These are phyloP conservation scores for Clarias batrachus DNA, from an alignment of 2,113 vertebrate genomes.

Conservation along the genomic window DNA sequence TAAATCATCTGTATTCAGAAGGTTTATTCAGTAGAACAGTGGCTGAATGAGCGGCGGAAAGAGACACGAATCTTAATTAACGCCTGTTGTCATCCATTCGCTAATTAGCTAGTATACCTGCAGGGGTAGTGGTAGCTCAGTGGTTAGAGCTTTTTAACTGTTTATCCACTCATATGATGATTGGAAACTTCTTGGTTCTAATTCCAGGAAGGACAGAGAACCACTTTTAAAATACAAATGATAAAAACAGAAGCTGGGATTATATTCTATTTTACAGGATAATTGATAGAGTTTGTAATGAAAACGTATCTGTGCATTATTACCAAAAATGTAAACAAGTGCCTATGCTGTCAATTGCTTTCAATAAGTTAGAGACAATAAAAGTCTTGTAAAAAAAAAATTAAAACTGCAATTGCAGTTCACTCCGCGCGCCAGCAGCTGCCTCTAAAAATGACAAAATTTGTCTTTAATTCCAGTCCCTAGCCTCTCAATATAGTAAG, in stretches of 20 bases:
- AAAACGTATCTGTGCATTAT: background rate
- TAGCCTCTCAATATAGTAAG: background rate
- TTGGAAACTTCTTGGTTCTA: background rate
- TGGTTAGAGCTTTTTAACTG: background rate
- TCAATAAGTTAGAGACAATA: background rate
- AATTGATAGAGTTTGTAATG: background rate
- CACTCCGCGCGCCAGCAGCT: background rate
- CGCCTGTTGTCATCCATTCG: background rate
- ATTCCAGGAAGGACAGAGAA: background rate
- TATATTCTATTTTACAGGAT: background rate
- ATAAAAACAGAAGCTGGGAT: background rate
- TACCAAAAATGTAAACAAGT: background rate
- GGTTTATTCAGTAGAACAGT: background rate
- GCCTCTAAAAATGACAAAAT: background rate
- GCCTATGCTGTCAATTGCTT: background rate
- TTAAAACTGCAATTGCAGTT: background rate
- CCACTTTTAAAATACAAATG: background rate
- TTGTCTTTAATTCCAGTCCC: background rate
- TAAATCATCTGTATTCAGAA: conserved; percentile 30
- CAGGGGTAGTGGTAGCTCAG: background rate
- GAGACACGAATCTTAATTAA: conserved; percentile 26
- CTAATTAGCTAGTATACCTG: conserved; percentile 9
- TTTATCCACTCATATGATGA: background rate
- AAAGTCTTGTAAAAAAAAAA: no score
- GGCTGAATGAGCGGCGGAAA: conserved; percentile 10